Evolutionary conservation across 2,888 invertebrate species (phyloP).

Genomic region (Pristionchus maxplancki): DNA sequence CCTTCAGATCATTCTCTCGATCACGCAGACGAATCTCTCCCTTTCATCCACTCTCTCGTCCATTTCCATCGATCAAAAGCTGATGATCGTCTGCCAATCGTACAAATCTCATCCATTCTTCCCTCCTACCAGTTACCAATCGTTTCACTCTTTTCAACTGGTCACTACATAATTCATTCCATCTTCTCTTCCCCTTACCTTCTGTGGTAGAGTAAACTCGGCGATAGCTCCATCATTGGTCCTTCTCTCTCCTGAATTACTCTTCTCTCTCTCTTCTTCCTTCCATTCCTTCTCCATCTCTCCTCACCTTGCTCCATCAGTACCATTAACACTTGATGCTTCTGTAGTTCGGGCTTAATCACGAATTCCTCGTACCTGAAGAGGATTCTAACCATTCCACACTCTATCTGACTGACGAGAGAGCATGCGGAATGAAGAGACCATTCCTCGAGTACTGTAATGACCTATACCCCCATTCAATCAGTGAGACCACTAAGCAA

Average conservation of each 20-base stretch:
- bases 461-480: background rate
- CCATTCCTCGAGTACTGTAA: background rate
- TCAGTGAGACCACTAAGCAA: background rate
- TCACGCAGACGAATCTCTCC: background rate
- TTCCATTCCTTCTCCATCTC: background rate
- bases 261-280: background rate
- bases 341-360: constrained; percentile 4
- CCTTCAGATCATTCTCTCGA: background rate
- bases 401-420: background rate
- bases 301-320: constrained; percentile 24
- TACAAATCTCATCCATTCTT: constrained; percentile 27
- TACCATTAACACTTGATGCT: constrained; percentile 22
- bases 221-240: constrained; percentile 22
- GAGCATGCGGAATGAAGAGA: background rate
- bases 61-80: background rate
- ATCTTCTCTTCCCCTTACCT: background rate
- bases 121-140: background rate
- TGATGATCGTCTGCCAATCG: background rate
- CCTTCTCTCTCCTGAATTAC: background rate
- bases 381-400: background rate
- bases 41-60: background rate
- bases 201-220: constrained; percentile 27
- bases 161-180: background rate
- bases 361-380: constrained; percentile 49
- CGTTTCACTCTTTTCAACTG: background rate